These are phyloP conservation scores for Eira barbara DNA, from an alignment of 2,113 vertebrate genomes.

Conservation along the genomic window DNA sequence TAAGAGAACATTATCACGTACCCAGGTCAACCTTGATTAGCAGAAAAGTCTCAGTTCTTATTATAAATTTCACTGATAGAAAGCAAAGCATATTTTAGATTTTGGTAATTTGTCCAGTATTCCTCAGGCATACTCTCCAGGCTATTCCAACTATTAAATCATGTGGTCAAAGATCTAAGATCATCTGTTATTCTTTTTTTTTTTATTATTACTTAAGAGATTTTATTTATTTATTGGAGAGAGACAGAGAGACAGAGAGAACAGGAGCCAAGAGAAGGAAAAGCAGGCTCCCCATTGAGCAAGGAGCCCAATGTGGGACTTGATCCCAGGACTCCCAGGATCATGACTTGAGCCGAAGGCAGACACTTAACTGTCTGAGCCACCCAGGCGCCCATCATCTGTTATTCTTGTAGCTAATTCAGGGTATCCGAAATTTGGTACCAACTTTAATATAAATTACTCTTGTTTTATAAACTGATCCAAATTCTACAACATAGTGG, in stretches of 20 bases:
- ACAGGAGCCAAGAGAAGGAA: neutral
- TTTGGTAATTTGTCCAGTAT: neutral
- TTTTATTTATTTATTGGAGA: neutral
- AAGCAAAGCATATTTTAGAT: constrained; percentile 2
- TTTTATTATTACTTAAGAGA: neutral
- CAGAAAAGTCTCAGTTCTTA: neutral
- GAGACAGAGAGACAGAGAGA: neutral
- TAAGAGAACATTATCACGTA: neutral
- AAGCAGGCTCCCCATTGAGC: neutral
- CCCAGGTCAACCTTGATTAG: neutral
- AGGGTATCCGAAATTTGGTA: neutral
- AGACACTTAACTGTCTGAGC: neutral
- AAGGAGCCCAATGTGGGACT: neutral
- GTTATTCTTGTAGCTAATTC: neutral
- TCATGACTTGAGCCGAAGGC: neutral
- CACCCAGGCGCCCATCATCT: neutral
- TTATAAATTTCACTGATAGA: neutral
- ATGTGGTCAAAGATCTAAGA: neutral
- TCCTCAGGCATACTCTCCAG: neutral
- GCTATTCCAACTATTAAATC: neutral
- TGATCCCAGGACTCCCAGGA: neutral
- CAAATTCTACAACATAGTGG: constrained; percentile 5
- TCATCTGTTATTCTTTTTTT: neutral
- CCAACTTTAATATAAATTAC: neutral
- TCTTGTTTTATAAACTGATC: neutral